Evolutionary conservation across 2,888 invertebrate genomes (phyloP), one percentile per base, ranked within the genome.

Genomic region (Himalopsyche japonica): DNA sequence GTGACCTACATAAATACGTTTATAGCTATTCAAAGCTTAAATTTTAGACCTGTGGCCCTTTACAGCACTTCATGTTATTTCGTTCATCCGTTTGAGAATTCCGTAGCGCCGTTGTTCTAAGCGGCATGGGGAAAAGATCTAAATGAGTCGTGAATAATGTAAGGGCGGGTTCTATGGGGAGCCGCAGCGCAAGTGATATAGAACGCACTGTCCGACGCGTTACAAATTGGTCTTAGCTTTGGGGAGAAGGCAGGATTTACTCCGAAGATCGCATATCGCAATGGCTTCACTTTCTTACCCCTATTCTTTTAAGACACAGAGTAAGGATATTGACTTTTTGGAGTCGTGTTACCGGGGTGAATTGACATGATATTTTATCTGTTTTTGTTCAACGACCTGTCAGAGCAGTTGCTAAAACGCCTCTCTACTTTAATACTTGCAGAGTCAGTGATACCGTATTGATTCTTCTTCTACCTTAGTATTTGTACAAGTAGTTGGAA

Each of bases 101-200:
- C 70, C 70, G 27, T 30, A 70, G 70, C 70, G 27, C 70, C 70
- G 70, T 70, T 70, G 70, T 70, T 70, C 70, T 70, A 79, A 79
- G 79, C 47, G 47, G 78, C 78, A 78, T 32, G 43, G 70, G 78
- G 10, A 32, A 48, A 30, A 77, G 77, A 85, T 77, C 80, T 79
- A 81, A 70, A 85, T 79, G 83, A 82, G 82, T 70, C 80, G 82
- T 86, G 84, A 86, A 86, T 86, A 84, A 86, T 86, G 80, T 84
- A 86, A 34, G 79, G 76, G 80, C 47, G 34, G 57, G 81, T 24
- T 48, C 77, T 47, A 43, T 79, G 20, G 57, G 77, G 81, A 80
- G 81, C 43, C 57, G 80, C 78, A 81, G 24, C 70, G 27, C 70
- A 84, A 86, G 85, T 86, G 85, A 86, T 82, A 86, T 84, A 86